A percentile compares a stretch with the other conserved stretches of the same genome.
Evolutionary conservation across 2,888 invertebrate species (phyloP).

Genomic region (Bugulina stolonifera): DNA sequence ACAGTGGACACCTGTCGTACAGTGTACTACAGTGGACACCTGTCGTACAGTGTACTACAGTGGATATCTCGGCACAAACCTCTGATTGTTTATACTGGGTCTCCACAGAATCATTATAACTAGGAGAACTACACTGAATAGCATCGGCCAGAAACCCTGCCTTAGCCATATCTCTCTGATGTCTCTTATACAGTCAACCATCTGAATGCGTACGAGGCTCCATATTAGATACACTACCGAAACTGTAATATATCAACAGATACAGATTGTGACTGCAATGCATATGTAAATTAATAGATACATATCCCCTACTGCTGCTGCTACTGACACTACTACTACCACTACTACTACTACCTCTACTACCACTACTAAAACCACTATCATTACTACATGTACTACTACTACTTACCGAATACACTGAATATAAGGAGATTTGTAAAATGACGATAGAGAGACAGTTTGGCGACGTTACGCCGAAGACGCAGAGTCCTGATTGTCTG

Average conservation of each 20-base stretch:
- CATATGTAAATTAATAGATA: not conserved
- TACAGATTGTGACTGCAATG: not conserved
- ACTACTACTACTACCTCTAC: no score
- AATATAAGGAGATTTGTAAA: constrained; percentile 90
- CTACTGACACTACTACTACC: no score
- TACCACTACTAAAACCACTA: no score
- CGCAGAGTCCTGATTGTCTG: constrained; percentile 83
- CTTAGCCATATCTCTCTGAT: constrained; percentile 69
- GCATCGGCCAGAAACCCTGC: constrained; percentile 89
- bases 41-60: no score
- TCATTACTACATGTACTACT: no score
- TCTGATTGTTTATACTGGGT: constrained; percentile 89
- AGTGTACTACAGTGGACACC: no score
- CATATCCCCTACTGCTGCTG: not conserved
- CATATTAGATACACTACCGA: constrained; percentile 90
- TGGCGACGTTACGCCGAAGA: constrained; percentile 80
- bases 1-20: no score
- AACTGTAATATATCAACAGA: constrained; percentile 59
- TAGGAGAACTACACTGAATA: constrained; percentile 78
- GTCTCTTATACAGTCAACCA: not conserved
- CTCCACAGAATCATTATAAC: constrained; percentile 93
- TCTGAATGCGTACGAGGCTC: constrained; percentile 64
- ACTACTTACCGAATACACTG: constrained; percentile 63
- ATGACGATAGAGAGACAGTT: constrained; percentile 80
- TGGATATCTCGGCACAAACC: no score